Evolutionary conservation across 2,888 invertebrate species (phyloP).

Genomic region (Eulithis prunata): DNA sequence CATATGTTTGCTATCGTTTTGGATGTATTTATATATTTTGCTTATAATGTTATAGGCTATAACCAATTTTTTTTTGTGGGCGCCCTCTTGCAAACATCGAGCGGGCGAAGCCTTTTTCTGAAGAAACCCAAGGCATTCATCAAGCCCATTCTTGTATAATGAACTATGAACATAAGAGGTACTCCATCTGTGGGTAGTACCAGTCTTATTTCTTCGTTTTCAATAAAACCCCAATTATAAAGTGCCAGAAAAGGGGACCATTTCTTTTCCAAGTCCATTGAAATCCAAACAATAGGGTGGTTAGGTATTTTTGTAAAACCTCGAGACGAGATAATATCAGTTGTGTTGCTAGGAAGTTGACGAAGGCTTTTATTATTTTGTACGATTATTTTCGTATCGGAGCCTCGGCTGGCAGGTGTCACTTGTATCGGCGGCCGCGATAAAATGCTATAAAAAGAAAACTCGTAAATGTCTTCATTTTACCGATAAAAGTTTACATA

Average conservation of each 20-base stretch:
- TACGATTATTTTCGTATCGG: conserved; percentile 31
- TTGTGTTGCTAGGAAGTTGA: conserved; percentile 16
- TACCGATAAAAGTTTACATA: conserved; percentile 2
- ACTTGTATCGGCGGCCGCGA: conserved; percentile 20
- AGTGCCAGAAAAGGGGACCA: conserved; percentile 16
- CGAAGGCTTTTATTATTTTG: conserved; percentile 29
- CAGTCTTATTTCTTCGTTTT: conserved; percentile 3
- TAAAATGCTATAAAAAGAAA: conserved; percentile 9
- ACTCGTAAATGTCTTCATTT: conserved; percentile 17
- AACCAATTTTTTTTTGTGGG: no score
- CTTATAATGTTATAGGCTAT: no score
- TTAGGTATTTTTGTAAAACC: conserved; percentile 22
- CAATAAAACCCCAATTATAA: conserved; percentile 22
- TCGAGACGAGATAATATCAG: conserved; percentile 25
- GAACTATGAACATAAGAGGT: background rate
- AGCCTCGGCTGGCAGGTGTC: conserved; percentile 36
- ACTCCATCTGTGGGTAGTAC: no score
- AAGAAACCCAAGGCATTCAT: no score
- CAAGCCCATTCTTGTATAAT: no score
- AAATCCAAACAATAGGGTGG: conserved; percentile 20
- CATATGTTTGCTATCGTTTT: no score
- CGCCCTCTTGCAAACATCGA: no score
- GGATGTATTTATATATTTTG: no score
- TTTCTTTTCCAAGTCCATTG: conserved; percentile 23
- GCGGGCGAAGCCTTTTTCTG: no score